phyloP scores from a whole-genome alignment of 2,113 vertebrate genomes.

The Xyliphius kryptos region DNA sequence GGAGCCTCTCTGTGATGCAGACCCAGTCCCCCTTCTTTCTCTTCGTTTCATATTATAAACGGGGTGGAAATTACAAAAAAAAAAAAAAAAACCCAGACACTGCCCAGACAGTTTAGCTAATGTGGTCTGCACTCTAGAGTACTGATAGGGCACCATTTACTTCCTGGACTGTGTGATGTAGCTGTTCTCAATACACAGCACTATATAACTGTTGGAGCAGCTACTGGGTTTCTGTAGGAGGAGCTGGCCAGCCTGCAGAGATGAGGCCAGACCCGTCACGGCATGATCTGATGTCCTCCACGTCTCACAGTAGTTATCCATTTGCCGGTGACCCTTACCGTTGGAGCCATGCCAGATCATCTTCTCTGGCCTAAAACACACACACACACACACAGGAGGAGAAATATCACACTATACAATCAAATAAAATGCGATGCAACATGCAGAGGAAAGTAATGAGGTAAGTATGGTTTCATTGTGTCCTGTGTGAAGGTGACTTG shows the following conservation, averaged over 20 bases:
- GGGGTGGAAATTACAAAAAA: no score
- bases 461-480: no score
- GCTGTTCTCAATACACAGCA: slow-evolving; percentile 82
- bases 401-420: slow-evolving; percentile 1
- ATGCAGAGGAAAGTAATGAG: no score
- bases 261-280: slow-evolving; percentile 72
- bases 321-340: slow-evolving; percentile 57
- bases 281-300: slow-evolving; percentile 71
- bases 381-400: no score
- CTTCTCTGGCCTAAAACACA: slow-evolving; percentile 79
- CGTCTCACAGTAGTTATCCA: slow-evolving; percentile 81
- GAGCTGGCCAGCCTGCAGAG: slow-evolving; percentile 65
- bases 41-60: no score
- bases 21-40: slow-evolving; percentile 47
- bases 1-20: slow-evolving; percentile 49
- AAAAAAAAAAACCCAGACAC: no score
- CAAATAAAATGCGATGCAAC: neutral
- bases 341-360: slow-evolving; percentile 87
- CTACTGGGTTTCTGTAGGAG: slow-evolving; percentile 73
- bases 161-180: slow-evolving; percentile 72
- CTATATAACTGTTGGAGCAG: slow-evolving; percentile 72
- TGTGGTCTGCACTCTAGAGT: no score
- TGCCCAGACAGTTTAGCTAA: no score
- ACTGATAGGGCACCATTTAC: no score
- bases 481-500: no score